Evolutionary conservation across 2,888 invertebrate species (phyloP).

Genomic region (Aleiodes alternator): DNA sequence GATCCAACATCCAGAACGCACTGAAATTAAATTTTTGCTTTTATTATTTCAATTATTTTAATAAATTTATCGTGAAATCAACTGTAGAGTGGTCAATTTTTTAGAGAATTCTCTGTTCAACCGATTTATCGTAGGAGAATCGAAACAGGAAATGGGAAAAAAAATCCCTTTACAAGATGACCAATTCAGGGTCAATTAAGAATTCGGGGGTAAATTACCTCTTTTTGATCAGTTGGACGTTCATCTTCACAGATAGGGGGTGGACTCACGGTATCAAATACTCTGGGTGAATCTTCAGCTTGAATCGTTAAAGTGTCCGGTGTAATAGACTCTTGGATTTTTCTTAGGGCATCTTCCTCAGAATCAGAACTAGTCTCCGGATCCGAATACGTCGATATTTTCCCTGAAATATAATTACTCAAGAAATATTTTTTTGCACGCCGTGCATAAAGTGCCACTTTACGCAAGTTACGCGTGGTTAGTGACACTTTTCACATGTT

Average conservation of each 20-base stretch:
- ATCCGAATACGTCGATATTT: slow-evolving; percentile 81
- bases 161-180: no score
- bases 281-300: slow-evolving; percentile 76
- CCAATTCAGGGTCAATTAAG: no score
- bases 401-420: slow-evolving; percentile 73
- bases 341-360: slow-evolving; percentile 82
- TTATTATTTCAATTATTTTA: not conserved
- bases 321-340: slow-evolving; percentile 66
- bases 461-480: no score
- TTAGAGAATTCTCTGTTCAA: no score
- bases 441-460: no score
- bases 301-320: slow-evolving; percentile 72
- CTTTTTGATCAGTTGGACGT: slow-evolving; percentile 62
- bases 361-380: slow-evolving; percentile 85
- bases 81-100: no score
- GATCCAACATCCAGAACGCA: slow-evolving; percentile 73
- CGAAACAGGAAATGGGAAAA: no score
- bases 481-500: no score
- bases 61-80: no score
- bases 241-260: slow-evolving; percentile 65
- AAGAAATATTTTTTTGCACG: not conserved
- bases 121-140: no score
- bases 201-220: slow-evolving; percentile 52
- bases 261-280: slow-evolving; percentile 64
- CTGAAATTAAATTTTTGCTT: slow-evolving; percentile 53